Evolutionary conservation across 2,797 vertebrate species (phyloP), one percentile per base, ranked within the genome.

Genomic region (Macroramphosus scolopax): DNA sequence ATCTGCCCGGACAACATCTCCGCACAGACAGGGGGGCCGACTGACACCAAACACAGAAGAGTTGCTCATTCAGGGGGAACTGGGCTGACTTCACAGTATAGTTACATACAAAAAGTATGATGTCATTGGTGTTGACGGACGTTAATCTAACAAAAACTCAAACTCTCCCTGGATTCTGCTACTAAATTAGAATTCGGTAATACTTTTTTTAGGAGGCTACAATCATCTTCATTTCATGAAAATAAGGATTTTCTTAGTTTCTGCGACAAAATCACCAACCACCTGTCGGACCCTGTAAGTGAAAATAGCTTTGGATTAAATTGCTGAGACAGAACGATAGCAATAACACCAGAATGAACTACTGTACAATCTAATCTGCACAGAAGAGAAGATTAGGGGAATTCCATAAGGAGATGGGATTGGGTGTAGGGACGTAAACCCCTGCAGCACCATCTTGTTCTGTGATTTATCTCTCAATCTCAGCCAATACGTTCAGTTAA

Each of bases 401-500:
- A 86, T 87, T 88, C 83, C 85, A 82, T 66, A 63, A 73, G 72
- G 83, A 63, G 77, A 87, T 82, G 66, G 79, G 79, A 86, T 85
- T 81, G 71, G 51, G 47, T 9, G 81, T 54, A 44, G 69, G 78
- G 62, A 67, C 67, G 75, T 78, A 82, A 84, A 60, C 46, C 77
- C 74, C 50, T 62, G 72, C 46, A 59, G 1, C 72, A 74, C 73
- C 82, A 71, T 81, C 75, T 82, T 87, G 72, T 76, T 58, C 63
- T 70, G 48, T 68, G 76, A 71, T 83, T 82, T 79, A 78, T 75
- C 57, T 71, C 65, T 73, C 63, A 63, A 70, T 78, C 75, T 71
- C 70, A 74, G 63, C 43, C 58, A 26, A 54, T 32, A 66, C 26
- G 25, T 47, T 53, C 50, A 42, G 46, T 60, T 68, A 61, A 69